Percentiles rank a stretch among this genome's conserved stretches.
Evolutionary conservation across 2,113 vertebrate genomes (phyloP).

Genomic region (Corythornis madagascariensis): DNA sequence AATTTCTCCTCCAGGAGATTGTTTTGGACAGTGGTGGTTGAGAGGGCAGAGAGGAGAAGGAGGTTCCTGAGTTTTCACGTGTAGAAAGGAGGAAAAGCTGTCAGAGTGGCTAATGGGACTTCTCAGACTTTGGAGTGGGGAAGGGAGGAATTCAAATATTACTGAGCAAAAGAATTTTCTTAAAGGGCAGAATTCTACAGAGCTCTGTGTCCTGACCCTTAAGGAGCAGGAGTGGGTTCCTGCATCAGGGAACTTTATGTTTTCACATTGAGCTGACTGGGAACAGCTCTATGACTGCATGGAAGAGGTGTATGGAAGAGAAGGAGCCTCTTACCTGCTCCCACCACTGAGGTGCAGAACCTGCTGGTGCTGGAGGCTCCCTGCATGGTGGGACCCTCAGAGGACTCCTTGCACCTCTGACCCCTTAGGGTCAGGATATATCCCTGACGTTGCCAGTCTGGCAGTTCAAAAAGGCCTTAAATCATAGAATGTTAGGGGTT

Average conservation of each 20-base stretch:
- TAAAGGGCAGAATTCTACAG: neutral
- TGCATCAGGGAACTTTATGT: neutral
- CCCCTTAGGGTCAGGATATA: neutral
- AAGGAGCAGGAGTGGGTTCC: neutral
- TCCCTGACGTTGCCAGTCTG: neutral
- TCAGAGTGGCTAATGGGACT: neutral
- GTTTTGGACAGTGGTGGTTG: neutral
- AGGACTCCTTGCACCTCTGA: neutral
- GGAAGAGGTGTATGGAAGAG: neutral
- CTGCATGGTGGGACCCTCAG: neutral
- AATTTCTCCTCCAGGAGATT: constrained; percentile 22
- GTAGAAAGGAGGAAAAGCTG: neutral
- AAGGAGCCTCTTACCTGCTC: neutral
- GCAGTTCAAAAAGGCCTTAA: neutral
- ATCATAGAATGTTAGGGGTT: too few species aligned
- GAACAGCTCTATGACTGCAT: neutral
- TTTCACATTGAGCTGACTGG: neutral
- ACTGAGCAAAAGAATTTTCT: neutral
- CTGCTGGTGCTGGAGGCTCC: neutral
- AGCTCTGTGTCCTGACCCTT: neutral
- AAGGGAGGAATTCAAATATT: neutral
- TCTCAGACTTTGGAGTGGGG: neutral
- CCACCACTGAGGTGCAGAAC: neutral
- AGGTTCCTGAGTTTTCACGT: neutral
- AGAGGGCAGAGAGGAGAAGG: neutral